Base-by-base conservation (phyloP, 2,888 invertebrate genomes). In the Laothoe populi region DNA sequence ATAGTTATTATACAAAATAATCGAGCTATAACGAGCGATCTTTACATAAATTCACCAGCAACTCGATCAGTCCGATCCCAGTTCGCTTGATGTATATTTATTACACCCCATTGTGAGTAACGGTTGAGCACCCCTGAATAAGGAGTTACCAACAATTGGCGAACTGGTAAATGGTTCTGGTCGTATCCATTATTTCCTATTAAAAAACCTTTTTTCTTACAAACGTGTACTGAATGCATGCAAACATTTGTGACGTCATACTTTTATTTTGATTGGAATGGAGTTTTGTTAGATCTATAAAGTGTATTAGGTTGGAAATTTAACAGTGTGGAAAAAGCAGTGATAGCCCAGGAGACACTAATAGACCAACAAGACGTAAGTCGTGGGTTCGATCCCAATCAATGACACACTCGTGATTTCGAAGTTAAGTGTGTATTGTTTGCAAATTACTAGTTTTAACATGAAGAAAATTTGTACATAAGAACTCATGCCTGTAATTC, bases 21-120 rank as follows among this genome's bases (percentile, higher is more conserved):
- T 59, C 53, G 63, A 26, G 42, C 0, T 38, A 35, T 60, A 61
- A 65, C 61, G 38, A 48, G 46, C 48, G 19, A 19, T 46, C 61
- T 35, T 63, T 59, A 61, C 16, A 61, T 53, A 42, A 49, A 61
- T 40, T 24, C 42, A 26, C 42, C 11, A 53, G 24, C 19, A 42
- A 42, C 46, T 38, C 60, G 60, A 61, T 61, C 60, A 53, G 40
- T 49, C 42, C 19, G 31, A 53, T 49, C 60, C 60, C 26, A 42
- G 64, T 63, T 71, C 53, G 53, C 53, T 53, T 53, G 75, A 74
- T 74, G 73, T 75, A 70, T 72, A 74, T 75, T 74, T 75, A 77
- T 77, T 71, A 70, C 71, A 64, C 61, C 48, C 66, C 68, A 70
- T 75, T 75, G 75, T 70, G 71, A 70, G 63, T 67, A 68, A 68